Evolutionary conservation across 2,888 invertebrate species (phyloP), one percentile per base, ranked within the genome.

Genomic region (Cyaniris semiargus): DNA sequence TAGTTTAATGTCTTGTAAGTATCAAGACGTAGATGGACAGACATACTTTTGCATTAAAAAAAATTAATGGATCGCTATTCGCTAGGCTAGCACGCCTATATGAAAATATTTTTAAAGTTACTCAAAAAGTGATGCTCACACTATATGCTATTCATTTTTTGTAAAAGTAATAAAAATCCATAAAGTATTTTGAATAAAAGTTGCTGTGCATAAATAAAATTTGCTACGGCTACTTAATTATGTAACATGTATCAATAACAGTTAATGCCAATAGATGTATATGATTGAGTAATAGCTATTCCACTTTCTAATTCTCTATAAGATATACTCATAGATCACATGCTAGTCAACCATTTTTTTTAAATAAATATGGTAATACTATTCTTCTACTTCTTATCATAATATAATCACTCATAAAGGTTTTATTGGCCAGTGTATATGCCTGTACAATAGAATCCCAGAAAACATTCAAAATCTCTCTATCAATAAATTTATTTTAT

Each of bases 201-300:
- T 60, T 60, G 60, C 60, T 60, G 23, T 23, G 60, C 23, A 13
- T 60, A 60, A 60, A 23, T 58, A 58, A 60, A 60, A 60, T 60
- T 23, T 60, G 60, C 71, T 71, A 71, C n/a, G 15, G 71, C 71
- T 34, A 38, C n/a, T n/a, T n/a, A 6, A 71, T 38, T 71, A 71
- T 27, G 34, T 71, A 71, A 34, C 34, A 53, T 18, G 53, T 60
- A 13, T 21, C n/a, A 21, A 58, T 58, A 23, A 23, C 60, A 60
- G 21, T 23, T 23, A 60, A 60, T 23, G 10, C 23, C 23, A 23
- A 60, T 60, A 13, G 13, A 60, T 60, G 23, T 4, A 1, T 60
- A 23, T 60, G 23, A 23, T 60, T 10, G 13, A 60, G 10, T 60
- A 60, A 60, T 13, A 60, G 60, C 23, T 60, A 38, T 38, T 38